Conservation (phyloP, 1,140 invertebrate genomes). For the Centruroides sculpturatus region DNA sequence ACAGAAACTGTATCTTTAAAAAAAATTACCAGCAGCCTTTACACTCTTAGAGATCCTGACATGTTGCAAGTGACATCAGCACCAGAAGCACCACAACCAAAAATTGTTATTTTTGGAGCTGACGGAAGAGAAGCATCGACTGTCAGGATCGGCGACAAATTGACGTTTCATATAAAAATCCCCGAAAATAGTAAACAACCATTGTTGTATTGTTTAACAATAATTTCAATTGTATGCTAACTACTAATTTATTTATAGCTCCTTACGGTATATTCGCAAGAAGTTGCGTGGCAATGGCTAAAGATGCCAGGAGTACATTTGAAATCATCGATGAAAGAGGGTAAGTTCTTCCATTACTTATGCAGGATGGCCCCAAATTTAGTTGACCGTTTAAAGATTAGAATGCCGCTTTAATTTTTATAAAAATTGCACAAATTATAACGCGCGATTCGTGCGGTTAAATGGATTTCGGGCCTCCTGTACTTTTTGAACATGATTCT, state of each 20-base stretch:
- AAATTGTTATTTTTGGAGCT: slow-evolving; percentile 75
- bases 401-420: no score
- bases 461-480: no score
- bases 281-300: slow-evolving; percentile 91
- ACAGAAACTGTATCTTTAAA: no score
- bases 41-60: slow-evolving; percentile 56
- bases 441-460: no score
- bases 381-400: no score
- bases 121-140: slow-evolving; percentile 77
- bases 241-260: slow-evolving; percentile 38
- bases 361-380: no score
- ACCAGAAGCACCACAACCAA: slow-evolving; percentile 82
- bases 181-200: slow-evolving; percentile 54
- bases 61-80: slow-evolving; percentile 93
- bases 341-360: slow-evolving; percentile 30
- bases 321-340: slow-evolving; percentile 91
- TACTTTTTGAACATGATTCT: no score
- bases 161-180: slow-evolving; percentile 90
- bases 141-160: slow-evolving; percentile 81
- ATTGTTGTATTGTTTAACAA: no score
- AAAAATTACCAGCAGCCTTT: no score
- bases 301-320: slow-evolving; percentile 91
- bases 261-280: slow-evolving; percentile 90
- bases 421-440: no score
- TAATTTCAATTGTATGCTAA: no score